phyloP scores from a whole-genome alignment of 2,113 vertebrate genomes.

The Vicugna pacos region DNA sequence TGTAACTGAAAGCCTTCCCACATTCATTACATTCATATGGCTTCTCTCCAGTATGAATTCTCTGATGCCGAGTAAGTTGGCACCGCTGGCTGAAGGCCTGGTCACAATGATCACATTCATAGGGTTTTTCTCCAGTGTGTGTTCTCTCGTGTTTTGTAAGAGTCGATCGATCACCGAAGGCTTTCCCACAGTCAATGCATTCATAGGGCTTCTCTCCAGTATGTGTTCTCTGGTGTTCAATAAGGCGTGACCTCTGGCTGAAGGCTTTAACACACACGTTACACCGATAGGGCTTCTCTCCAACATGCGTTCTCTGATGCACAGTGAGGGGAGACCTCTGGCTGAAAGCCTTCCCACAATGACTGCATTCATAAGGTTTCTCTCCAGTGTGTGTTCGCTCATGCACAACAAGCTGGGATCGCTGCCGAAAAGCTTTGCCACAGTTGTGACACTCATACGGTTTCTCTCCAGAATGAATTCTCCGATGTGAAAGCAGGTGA shows the following conservation, averaged over 20 bases:
- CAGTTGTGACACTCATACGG: background rate
- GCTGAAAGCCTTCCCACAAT: slow-evolving; percentile 27
- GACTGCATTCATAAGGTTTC: background rate
- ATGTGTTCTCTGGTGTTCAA: slow-evolving; percentile 31
- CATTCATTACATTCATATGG: background rate
- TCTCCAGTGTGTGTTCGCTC: background rate
- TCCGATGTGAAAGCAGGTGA: background rate
- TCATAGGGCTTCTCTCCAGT: slow-evolving; percentile 36
- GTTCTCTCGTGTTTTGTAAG: background rate
- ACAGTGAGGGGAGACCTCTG: background rate
- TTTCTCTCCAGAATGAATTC: slow-evolving; percentile 47
- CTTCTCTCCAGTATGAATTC: slow-evolving; percentile 46
- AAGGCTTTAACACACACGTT: background rate
- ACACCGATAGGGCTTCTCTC: slow-evolving; percentile 10
- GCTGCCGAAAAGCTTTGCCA: slow-evolving; percentile 25
- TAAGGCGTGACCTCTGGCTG: background rate
- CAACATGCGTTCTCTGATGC: background rate
- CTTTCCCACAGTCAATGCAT: slow-evolving; percentile 10
- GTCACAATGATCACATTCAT: background rate
- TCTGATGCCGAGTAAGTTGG: slow-evolving; percentile 37
- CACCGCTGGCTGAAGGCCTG: background rate
- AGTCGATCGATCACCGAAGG: background rate
- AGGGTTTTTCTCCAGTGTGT: background rate
- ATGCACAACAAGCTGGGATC: slow-evolving; percentile 15
- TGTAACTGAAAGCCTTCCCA: slow-evolving; percentile 7